Evolutionary conservation across 2,797 vertebrate species (phyloP).

Genomic region (Notamacropus eugenii): DNA sequence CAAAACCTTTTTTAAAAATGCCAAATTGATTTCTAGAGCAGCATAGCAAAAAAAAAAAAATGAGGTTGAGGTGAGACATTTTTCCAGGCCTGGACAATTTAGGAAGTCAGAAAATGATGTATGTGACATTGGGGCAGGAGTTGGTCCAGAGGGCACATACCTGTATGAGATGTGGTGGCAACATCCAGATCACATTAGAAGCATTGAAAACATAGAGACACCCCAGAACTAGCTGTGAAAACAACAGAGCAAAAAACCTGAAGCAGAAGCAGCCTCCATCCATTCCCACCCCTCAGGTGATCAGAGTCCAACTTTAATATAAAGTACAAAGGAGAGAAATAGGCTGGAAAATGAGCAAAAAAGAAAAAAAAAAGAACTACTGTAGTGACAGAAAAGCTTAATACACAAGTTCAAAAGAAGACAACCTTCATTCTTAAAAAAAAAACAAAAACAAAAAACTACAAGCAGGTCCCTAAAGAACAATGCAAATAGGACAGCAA

Average conservation of each 20-base stretch:
- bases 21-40: background rate
- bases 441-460: too few species aligned
- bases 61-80: background rate
- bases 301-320: background rate
- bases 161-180: background rate
- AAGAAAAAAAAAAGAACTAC: background rate
- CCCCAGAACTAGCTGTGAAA: background rate
- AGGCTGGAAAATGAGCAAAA: background rate
- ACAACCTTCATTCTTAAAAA: background rate
- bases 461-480: background rate
- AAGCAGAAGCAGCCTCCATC: background rate
- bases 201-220: background rate
- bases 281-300: background rate
- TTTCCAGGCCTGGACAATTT: background rate
- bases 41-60: background rate
- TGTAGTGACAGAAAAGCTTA: background rate
- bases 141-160: background rate
- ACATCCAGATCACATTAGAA: background rate
- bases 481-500: background rate
- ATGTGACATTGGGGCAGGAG: background rate
- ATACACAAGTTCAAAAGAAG: background rate
- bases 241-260: background rate
- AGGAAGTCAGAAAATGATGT: background rate
- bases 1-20: background rate
- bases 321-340: background rate